Base-by-base conservation (phyloP, 1,140 invertebrate species). In the Sesamia nonagrioides region DNA sequence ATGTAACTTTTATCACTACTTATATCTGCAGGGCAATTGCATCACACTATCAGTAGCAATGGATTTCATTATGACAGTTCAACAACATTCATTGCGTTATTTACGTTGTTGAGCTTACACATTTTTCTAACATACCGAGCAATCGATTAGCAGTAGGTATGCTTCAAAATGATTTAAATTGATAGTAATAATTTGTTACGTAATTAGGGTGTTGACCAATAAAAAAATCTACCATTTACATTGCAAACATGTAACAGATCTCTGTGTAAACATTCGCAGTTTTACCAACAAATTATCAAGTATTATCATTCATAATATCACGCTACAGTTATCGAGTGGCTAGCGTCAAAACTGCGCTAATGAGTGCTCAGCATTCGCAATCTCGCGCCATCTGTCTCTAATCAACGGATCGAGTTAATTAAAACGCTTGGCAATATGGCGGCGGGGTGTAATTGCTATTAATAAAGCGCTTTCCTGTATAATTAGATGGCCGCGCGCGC, bases 391-490 rank as follows among this genome's bases (percentile, higher is more conserved):
- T 93, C 91, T 94, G 92, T 93, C 89, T 86, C 88, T 93, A 93
- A 93, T 94, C 92, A 94, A 92, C 91, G 92, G 86, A 92, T 89
- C 83, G 83, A 94, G 91, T 94, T 93, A 94, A 94, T 94, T 92
- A 94, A 94, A 94, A 93, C 91, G 91, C 88, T 88, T 86, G 84
- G 90, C 91, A 94, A 91, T 90, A 93, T 93, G 93, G 93, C 93
- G 91, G 88, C 88, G 78, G 81, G 86, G 86, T 88, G 88, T 93
- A 92, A 94, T 94, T 93, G 93, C 93, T 94, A 94, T 91, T 94
- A 94, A 94, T 94, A 94, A 92, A 94, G 91, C 88, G 91, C 90
- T 92, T 91, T 92, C 91, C 93, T 93, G 90, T 94, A 92, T 94
- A 94, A 94, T 94, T 92, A 92, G 92, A 89, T 80, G 86, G 84